Evolutionary conservation across 1,140 invertebrate species (phyloP).

Genomic region (Aricia agestis): DNA sequence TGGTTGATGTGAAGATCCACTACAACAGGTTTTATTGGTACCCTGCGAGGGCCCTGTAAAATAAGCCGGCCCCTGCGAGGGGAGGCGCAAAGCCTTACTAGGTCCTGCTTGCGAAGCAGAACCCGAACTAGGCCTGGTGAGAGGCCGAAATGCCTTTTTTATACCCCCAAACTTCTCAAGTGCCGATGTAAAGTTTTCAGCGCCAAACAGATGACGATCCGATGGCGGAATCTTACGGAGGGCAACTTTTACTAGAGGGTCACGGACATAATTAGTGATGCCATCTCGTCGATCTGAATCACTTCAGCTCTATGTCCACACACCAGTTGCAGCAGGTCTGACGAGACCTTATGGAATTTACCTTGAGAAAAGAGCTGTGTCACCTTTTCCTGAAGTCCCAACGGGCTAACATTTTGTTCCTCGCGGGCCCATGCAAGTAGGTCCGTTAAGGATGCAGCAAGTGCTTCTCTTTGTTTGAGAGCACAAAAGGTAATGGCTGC

Average conservation of each 20-base stretch:
- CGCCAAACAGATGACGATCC: conserved; percentile 15
- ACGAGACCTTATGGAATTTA: conserved; percentile 24
- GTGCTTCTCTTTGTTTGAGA: conserved; percentile 30
- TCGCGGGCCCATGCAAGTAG: conserved; percentile 22
- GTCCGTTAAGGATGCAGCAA: conserved; percentile 15
- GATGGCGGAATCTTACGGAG: conserved; percentile 26
- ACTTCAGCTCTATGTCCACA: conserved; percentile 30
- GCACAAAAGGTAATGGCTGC: conserved; percentile 29
- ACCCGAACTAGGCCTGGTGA: neutral
- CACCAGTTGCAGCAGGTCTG: conserved; percentile 25
- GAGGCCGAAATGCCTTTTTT: conserved; percentile 20
- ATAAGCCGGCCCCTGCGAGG: conserved; percentile 23
- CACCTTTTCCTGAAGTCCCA: conserved; percentile 10
- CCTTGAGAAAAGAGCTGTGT: conserved; percentile 25
- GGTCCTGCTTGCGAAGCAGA: conserved; percentile 2
- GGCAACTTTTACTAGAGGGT: conserved; percentile 17
- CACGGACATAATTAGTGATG: conserved; percentile 24
- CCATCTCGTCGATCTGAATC: conserved; percentile 25
- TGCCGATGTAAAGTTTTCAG: conserved; percentile 15
- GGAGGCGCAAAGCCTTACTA: conserved; percentile 9
- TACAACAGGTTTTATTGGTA: conserved; percentile 1
- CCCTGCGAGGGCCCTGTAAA: conserved; percentile 22
- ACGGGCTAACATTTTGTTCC: conserved; percentile 6
- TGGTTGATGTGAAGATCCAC: neutral
- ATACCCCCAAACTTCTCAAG: conserved; percentile 29